These are phyloP conservation scores for Steatornis caripensis DNA, from an alignment of 2,113 vertebrate genomes.

Conservation along the genomic window DNA sequence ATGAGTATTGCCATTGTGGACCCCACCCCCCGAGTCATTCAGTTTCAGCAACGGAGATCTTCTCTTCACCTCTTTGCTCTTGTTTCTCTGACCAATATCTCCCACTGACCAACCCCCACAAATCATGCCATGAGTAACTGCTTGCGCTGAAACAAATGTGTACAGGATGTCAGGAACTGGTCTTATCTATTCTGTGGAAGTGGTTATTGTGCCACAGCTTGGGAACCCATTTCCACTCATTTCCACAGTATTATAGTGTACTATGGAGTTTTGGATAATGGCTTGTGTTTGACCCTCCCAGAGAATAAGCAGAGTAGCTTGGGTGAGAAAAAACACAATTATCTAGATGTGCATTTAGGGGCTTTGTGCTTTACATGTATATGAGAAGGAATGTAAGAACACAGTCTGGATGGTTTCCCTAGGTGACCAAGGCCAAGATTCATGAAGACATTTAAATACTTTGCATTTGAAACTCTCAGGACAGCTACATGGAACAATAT, in stretches of 20 bases:
- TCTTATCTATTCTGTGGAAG: not conserved
- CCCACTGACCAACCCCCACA: not conserved
- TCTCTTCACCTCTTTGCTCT: not conserved
- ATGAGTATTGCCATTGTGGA: too few species aligned
- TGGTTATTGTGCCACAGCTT: not conserved
- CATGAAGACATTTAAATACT: not conserved
- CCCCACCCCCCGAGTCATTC: too few species aligned
- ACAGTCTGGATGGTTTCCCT: not conserved
- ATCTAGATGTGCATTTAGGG: not conserved
- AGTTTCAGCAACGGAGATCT: not conserved
- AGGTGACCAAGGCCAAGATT: not conserved
- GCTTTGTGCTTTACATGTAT: not conserved
- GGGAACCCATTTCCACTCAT: not conserved
- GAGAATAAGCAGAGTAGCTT: not conserved
- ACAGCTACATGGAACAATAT: not conserved
- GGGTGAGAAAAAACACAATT: not conserved
- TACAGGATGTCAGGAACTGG: not conserved
- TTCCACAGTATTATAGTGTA: not conserved
- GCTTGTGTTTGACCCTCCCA: not conserved
- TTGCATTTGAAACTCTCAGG: not conserved
- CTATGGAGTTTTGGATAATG: not conserved
- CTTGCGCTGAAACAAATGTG: not conserved
- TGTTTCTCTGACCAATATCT: not conserved
- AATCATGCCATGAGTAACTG: not conserved
- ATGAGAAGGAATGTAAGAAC: not conserved